Percentiles rank a stretch among this genome's conserved stretches.
Conservation (phyloP, 1,140 invertebrate species). For the Leptinotarsa undecemlineata region DNA sequence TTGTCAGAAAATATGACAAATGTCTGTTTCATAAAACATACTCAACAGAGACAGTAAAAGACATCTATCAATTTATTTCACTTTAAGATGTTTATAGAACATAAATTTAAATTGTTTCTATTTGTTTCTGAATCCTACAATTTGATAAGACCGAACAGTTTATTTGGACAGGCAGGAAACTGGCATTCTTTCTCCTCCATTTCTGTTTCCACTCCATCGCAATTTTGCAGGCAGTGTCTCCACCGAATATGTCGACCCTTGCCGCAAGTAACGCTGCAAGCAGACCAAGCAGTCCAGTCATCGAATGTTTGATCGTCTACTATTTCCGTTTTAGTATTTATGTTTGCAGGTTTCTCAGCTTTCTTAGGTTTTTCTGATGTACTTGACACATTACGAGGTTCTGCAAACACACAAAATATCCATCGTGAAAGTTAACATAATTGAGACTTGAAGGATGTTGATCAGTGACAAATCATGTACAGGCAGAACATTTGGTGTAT, state of each 20-base stretch:
- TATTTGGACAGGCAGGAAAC: slow-evolving; percentile 54
- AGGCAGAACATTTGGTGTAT: too few relatives aligned
- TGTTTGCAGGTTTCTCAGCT: background rate
- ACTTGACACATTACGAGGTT: too few relatives aligned
- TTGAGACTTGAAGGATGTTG: too few relatives aligned
- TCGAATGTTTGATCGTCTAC: slow-evolving; percentile 52
- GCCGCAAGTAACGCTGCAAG: slow-evolving; percentile 64
- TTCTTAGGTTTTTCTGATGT: background rate
- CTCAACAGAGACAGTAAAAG: too few relatives aligned
- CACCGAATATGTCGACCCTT: slow-evolving; percentile 63
- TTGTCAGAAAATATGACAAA: too few relatives aligned
- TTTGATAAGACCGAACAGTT: slow-evolving; percentile 48
- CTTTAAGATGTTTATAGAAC: too few relatives aligned
- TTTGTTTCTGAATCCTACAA: slow-evolving; percentile 23
- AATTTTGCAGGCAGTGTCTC: slow-evolving; percentile 58
- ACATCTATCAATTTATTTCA: too few relatives aligned
- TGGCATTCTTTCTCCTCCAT: slow-evolving; percentile 59
- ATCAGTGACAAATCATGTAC: too few relatives aligned
- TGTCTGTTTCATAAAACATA: too few relatives aligned
- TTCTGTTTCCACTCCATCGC: slow-evolving; percentile 54
- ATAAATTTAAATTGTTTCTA: too few relatives aligned
- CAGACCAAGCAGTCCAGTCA: slow-evolving; percentile 63
- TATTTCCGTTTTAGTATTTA: slow-evolving; percentile 8
- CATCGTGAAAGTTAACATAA: too few relatives aligned
- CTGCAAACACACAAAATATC: too few relatives aligned